phyloP scores from a whole-genome alignment of 2,888 invertebrate genomes.

The Ctena decussata region DNA sequence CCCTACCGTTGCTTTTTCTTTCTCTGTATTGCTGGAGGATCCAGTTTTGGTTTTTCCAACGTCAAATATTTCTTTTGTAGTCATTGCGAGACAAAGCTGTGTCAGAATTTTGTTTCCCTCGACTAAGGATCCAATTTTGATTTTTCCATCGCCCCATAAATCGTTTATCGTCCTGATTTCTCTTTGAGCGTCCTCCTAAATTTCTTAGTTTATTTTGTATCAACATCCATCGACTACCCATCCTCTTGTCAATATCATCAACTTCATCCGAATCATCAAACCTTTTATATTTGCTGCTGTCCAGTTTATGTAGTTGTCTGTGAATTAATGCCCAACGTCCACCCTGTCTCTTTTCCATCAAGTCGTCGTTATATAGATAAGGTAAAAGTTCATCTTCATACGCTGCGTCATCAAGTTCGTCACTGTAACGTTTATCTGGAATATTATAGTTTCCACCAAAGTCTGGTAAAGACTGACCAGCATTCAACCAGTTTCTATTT shows the following conservation, averaged over 20 bases:
- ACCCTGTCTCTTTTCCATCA: conserved; percentile 5
- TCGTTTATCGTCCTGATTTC: background rate
- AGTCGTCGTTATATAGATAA: background rate
- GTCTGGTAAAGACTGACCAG: background rate
- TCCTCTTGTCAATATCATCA: background rate
- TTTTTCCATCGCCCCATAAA: conserved; percentile 16
- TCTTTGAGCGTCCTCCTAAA: background rate
- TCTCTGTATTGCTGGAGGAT: background rate
- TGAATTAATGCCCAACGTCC: background rate
- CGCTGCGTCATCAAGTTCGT: background rate
- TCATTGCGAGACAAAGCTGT: too few relatives aligned
- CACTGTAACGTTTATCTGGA: background rate
- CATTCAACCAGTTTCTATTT: conserved; percentile 5
- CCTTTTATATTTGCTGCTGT: background rate
- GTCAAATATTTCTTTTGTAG: conserved; percentile 11
- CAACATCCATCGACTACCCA: background rate
- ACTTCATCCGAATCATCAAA: background rate
- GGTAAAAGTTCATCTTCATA: background rate
- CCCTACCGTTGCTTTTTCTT: background rate
- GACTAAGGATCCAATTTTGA: background rate
- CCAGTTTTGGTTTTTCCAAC: conserved; percentile 15
- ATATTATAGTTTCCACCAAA: background rate
- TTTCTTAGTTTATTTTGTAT: conserved; percentile 1
- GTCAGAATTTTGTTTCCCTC: background rate
- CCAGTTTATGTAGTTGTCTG: background rate